Conservation (phyloP, 2,797 vertebrate genomes). For the Epinephelus coioides region DNA sequence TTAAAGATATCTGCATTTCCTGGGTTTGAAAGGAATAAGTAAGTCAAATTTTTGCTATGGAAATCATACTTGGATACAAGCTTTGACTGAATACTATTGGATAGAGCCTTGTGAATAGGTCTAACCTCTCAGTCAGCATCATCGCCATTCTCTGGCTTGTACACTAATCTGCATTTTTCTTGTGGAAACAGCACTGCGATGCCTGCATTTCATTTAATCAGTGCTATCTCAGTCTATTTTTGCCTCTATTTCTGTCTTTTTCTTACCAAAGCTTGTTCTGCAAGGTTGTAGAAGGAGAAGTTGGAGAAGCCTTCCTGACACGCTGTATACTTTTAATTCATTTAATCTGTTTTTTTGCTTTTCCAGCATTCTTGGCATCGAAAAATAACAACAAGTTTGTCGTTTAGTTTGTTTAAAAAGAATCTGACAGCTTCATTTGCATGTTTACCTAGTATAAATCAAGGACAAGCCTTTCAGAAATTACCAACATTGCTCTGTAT, state of each 20-base stretch:
- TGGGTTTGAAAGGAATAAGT: background rate
- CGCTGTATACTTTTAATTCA: background rate
- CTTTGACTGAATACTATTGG: background rate
- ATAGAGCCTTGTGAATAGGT: background rate
- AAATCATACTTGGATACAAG: background rate
- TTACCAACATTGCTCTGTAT: background rate
- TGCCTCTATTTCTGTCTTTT: background rate
- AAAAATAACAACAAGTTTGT: background rate
- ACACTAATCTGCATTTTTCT: background rate
- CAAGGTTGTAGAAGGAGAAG: background rate
- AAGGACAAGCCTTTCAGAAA: constrained; percentile 2
- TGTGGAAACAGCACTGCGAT: background rate
- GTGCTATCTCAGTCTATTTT: background rate
- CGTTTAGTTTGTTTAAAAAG: background rate
- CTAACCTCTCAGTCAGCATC: background rate
- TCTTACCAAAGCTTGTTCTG: background rate
- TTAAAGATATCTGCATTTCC: background rate
- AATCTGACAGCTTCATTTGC: background rate
- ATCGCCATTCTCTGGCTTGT: background rate
- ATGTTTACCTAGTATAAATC: constrained; percentile 18
- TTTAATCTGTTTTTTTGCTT: background rate
- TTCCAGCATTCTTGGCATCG: background rate
- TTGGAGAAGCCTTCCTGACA: background rate
- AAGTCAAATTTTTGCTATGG: background rate
- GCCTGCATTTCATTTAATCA: background rate